A percentile compares a stretch with the other conserved stretches of the same genome.
phyloP scores from a whole-genome alignment of 2,888 invertebrate genomes.

The Pseudococcus longispinus region DNA sequence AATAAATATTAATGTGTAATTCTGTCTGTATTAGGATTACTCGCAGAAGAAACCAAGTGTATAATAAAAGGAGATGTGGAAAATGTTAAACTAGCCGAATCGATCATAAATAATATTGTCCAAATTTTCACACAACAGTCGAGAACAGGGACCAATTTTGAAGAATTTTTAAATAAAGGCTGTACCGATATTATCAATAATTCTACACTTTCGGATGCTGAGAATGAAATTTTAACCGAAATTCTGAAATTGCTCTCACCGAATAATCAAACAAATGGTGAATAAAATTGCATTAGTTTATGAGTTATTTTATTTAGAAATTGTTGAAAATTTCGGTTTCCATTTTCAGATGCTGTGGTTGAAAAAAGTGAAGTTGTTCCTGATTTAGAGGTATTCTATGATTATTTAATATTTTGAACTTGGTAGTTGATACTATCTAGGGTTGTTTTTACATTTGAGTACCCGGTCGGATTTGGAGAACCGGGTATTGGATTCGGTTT shows the following conservation, averaged over 20 bases:
- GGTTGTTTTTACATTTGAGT: no score
- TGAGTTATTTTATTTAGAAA: neutral
- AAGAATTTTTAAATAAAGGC: neutral
- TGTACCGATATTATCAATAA: neutral
- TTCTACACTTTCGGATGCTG: neutral
- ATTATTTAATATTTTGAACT: neutral
- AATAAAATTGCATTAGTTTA: neutral
- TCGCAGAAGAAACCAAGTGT: neutral
- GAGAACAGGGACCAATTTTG: neutral
- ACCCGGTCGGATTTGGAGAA: no score
- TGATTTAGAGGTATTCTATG: neutral
- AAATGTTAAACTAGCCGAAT: neutral
- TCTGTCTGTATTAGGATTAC: neutral
- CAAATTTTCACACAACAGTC: neutral
- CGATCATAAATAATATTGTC: neutral
- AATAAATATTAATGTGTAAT: neutral
- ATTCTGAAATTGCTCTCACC: neutral
- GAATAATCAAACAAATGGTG: neutral
- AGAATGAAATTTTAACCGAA: neutral
- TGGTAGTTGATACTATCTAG: no score
- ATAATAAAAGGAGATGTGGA: conserved; percentile 27
- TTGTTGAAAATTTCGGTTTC: neutral
- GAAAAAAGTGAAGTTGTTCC: neutral
- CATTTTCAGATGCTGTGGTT: neutral
- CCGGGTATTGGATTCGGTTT: no score